Evolutionary conservation across 2,888 invertebrate species (phyloP).

Genomic region (Marasmarcha lunaedactyla): DNA sequence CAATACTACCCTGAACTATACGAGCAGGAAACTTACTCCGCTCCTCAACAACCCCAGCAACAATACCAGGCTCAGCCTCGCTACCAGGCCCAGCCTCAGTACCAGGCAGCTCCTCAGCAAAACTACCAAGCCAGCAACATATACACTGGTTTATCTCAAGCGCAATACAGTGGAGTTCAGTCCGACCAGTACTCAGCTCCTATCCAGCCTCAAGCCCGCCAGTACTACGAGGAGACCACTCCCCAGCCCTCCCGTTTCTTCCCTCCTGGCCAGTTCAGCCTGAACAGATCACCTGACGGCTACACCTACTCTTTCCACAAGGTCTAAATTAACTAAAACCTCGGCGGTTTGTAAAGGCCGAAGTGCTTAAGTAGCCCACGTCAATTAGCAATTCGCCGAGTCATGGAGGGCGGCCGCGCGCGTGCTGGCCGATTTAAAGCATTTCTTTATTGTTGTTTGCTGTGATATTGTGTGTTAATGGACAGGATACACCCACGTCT

Average conservation of each 20-base stretch:
- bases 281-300: slow-evolving; percentile 90
- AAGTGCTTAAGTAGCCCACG: slow-evolving; percentile 49
- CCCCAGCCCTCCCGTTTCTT: slow-evolving; percentile 81
- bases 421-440: slow-evolving; percentile 44
- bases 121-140: slow-evolving; percentile 52
- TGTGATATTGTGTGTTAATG: slow-evolving; percentile 68
- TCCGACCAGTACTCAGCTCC: slow-evolving; percentile 27
- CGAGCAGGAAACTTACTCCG: slow-evolving; percentile 52
- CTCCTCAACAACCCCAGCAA: slow-evolving; percentile 41
- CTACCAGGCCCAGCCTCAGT: slow-evolving; percentile 35
- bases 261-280: slow-evolving; percentile 86
- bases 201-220: slow-evolving; percentile 38
- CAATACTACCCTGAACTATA: slow-evolving; percentile 66
- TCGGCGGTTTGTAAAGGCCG: slow-evolving; percentile 45
- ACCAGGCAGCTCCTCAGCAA: slow-evolving; percentile 29
- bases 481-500: slow-evolving; percentile 46
- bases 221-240: slow-evolving; percentile 72
- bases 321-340: slow-evolving; percentile 48
- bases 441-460: slow-evolving; percentile 66
- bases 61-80: slow-evolving; percentile 41
- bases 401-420: slow-evolving; percentile 42
- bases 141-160: slow-evolving; percentile 59
- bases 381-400: slow-evolving; percentile 56
- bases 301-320: slow-evolving; percentile 88
- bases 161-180: slow-evolving; percentile 57